Conservation (phyloP, 2,888 invertebrate species). For the Molanna angustata region DNA sequence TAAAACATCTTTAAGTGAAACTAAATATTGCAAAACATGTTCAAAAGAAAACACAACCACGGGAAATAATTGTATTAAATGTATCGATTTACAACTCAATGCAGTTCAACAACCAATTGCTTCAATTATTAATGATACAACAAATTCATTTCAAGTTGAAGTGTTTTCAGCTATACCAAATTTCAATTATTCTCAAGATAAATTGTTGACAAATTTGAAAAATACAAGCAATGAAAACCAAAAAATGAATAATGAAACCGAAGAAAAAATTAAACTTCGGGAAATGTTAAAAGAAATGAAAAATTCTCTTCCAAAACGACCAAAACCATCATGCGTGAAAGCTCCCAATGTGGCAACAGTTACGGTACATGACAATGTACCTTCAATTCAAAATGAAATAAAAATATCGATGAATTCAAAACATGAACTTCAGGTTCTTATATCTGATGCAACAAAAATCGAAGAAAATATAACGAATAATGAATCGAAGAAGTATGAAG, state of each 20-base stretch:
- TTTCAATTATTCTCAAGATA: constrained; percentile 17
- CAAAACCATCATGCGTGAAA: constrained; percentile 47
- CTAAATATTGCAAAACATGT: constrained; percentile 1
- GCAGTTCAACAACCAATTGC: too few species aligned
- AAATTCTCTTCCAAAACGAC: constrained; percentile 65
- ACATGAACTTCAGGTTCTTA: too few species aligned
- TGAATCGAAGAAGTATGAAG: neutral
- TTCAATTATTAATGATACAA: constrained; percentile 10
- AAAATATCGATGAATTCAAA: neutral
- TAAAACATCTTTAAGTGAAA: neutral
- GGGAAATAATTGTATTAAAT: constrained; percentile 6
- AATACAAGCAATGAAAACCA: constrained; percentile 28
- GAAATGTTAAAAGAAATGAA: constrained; percentile 77
- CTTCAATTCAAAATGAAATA: neutral
- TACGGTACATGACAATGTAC: too few species aligned
- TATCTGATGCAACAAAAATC: neutral
- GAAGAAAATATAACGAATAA: neutral
- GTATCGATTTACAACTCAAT: constrained; percentile 7
- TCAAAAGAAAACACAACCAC: constrained; percentile 2
- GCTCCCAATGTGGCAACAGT: too few species aligned
- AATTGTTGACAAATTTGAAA: too few species aligned
- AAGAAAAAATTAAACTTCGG: constrained; percentile 61
- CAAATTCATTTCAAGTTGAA: constrained; percentile 28
- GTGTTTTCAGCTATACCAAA: constrained; percentile 33
- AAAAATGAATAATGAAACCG: constrained; percentile 31